Evolutionary conservation across 2,113 vertebrate genomes (phyloP).

Genomic region (Phalacrocorax aristotelis): DNA sequence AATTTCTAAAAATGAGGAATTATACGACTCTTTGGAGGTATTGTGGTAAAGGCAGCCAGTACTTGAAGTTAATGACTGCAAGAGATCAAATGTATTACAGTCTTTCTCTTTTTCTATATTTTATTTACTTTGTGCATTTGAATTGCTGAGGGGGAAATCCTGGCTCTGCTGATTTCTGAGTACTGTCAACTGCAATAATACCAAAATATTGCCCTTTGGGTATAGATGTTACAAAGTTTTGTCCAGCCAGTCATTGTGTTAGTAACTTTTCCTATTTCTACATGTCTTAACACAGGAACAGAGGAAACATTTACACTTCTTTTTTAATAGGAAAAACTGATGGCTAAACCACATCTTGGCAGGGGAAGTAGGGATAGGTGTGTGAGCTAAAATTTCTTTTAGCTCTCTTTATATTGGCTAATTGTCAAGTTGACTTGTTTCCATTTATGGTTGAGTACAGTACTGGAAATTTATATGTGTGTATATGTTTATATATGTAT

Average conservation of each 20-base stretch:
- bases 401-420: conserved; percentile 30
- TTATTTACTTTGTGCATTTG: not conserved
- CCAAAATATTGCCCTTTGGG: not conserved
- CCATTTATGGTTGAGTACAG: not conserved
- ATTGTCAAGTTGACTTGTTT: conserved; percentile 11
- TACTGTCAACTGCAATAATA: not conserved
- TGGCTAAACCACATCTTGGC: conserved; percentile 50
- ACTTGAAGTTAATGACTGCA: not conserved
- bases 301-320: conserved; percentile 31
- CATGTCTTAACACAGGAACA: conserved; percentile 1
- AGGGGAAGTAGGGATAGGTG: not conserved
- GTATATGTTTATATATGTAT: not conserved
- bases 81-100: not conserved
- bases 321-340: conserved; percentile 47
- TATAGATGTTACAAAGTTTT: not conserved
- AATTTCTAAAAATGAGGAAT: not conserved
- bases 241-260: not conserved
- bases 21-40: not conserved
- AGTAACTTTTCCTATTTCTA: not conserved
- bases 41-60: not conserved
- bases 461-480: not conserved
- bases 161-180: not conserved
- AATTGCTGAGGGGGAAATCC: not conserved
- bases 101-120: not conserved
- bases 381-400: not conserved